Evolutionary conservation across 2,888 invertebrate genomes (phyloP).

Genomic region (Malthinus flaveolus): DNA sequence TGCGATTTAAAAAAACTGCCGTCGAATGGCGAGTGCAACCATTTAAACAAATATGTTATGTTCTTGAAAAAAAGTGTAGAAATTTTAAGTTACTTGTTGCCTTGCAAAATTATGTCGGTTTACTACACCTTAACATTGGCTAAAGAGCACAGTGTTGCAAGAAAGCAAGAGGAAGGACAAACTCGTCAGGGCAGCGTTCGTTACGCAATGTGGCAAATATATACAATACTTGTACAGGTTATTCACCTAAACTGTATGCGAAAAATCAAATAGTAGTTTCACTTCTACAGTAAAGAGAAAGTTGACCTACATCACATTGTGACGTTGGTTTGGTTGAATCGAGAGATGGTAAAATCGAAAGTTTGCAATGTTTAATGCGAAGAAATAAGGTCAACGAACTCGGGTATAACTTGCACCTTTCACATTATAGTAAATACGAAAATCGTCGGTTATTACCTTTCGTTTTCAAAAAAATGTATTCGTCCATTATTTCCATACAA

Average conservation of each 20-base stretch:
- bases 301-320: slow-evolving; percentile 53
- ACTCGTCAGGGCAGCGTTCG: slow-evolving; percentile 39
- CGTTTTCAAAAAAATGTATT: slow-evolving; percentile 5
- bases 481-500: too few species aligned
- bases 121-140: slow-evolving; percentile 36
- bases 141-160: slow-evolving; percentile 28
- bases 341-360: slow-evolving; percentile 40
- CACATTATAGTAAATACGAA: slow-evolving; percentile 13
- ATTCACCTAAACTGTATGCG: slow-evolving; percentile 53
- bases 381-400: slow-evolving; percentile 34
- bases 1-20: background rate
- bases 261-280: slow-evolving; percentile 54
- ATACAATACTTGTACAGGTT: slow-evolving; percentile 50
- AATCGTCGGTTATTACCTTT: background rate
- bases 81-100: slow-evolving; percentile 1
- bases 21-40: background rate
- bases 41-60: slow-evolving; percentile 2
- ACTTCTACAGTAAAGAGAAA: slow-evolving; percentile 55
- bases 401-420: slow-evolving; percentile 17
- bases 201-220: slow-evolving; percentile 50
- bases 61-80: slow-evolving; percentile 4
- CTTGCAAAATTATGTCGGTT: slow-evolving; percentile 8
- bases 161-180: slow-evolving; percentile 47
- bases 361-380: slow-evolving; percentile 35
- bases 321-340: slow-evolving; percentile 32